Percentiles rank a stretch among this genome's conserved stretches.
These are phyloP conservation scores for Carabus problematicus DNA, from an alignment of 2,888 invertebrate species.

Conservation along the genomic window DNA sequence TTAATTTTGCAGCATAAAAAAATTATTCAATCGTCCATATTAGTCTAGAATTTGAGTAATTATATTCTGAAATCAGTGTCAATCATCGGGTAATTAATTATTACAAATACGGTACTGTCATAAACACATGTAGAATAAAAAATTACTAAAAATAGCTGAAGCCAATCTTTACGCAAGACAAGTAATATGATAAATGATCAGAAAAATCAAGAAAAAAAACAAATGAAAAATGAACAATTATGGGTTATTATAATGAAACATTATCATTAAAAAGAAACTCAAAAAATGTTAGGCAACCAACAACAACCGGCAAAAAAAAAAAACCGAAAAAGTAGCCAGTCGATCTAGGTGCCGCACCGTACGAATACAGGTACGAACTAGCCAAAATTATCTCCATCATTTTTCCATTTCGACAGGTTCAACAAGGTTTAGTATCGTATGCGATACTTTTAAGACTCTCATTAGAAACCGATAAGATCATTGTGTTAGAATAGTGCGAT, in stretches of 20 bases:
- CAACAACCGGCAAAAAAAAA: constrained; percentile 20
- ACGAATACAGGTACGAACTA: constrained; percentile 1
- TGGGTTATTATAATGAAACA: constrained; percentile 30
- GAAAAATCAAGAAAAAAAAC: constrained; percentile 18
- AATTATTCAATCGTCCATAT: too few species aligned
- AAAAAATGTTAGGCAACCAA: constrained; percentile 31
- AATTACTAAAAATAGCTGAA: neutral
- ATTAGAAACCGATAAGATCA: constrained; percentile 33
- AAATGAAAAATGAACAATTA: constrained; percentile 32
- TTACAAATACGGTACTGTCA: too few species aligned
- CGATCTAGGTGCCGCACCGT: constrained; percentile 21
- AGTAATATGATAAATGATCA: constrained; percentile 29
- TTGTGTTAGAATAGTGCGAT: constrained; percentile 33
- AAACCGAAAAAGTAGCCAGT: constrained; percentile 9
- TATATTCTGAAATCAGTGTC: too few species aligned
- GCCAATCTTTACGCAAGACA: constrained; percentile 10
- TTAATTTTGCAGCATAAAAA: too few species aligned
- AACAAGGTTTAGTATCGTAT: constrained; percentile 22
- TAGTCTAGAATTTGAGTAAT: too few species aligned
- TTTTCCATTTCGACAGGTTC: constrained; percentile 33
- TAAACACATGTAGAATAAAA: too few species aligned
- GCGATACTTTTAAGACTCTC: constrained; percentile 9
- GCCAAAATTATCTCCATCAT: constrained; percentile 32
- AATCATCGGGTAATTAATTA: too few species aligned
- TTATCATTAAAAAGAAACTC: constrained; percentile 25